Conservation (phyloP, 2,888 invertebrate species). For the Molorchus minor region DNA sequence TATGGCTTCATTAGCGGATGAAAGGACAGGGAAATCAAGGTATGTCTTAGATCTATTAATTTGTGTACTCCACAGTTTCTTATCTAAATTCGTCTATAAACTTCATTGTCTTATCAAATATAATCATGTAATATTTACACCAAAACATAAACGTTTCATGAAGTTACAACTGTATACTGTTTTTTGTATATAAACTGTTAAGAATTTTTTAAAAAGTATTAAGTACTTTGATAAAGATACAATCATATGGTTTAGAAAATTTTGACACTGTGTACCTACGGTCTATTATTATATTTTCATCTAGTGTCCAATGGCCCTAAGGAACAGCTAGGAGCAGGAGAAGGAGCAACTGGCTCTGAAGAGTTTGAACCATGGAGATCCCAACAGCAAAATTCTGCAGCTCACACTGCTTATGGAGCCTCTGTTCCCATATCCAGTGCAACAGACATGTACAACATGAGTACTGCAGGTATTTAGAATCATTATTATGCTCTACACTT, state of each 20-base stretch:
- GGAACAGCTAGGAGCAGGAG: conserved; percentile 80
- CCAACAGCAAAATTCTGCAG: conserved; percentile 71
- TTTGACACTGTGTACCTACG: too few species aligned
- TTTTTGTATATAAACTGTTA: too few species aligned
- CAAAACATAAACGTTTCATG: too few species aligned
- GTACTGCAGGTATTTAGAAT: conserved; percentile 64
- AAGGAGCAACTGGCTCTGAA: conserved; percentile 64
- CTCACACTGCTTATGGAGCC: conserved; percentile 62
- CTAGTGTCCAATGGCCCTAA: conserved; percentile 80
- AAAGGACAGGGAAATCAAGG: conserved; percentile 89
- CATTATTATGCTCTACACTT: neutral
- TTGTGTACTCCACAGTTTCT: conserved; percentile 20
- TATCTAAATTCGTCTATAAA: conserved; percentile 19
- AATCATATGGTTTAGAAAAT: too few species aligned
- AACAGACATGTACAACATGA: conserved; percentile 75
- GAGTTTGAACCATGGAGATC: conserved; percentile 83
- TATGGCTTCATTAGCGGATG: conserved; percentile 73
- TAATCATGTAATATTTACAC: neutral
- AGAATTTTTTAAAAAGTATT: too few species aligned
- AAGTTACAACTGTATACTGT: too few species aligned
- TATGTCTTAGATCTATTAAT: conserved; percentile 53
- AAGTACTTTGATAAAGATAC: too few species aligned
- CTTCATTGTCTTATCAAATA: conserved; percentile 19
- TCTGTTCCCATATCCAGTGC: conserved; percentile 72
- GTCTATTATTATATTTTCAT: conserved; percentile 23